A percentile compares a stretch with the other conserved stretches of the same genome.
phyloP scores from a whole-genome alignment of 2,797 vertebrate genomes.

The Molothrus aeneus region DNA sequence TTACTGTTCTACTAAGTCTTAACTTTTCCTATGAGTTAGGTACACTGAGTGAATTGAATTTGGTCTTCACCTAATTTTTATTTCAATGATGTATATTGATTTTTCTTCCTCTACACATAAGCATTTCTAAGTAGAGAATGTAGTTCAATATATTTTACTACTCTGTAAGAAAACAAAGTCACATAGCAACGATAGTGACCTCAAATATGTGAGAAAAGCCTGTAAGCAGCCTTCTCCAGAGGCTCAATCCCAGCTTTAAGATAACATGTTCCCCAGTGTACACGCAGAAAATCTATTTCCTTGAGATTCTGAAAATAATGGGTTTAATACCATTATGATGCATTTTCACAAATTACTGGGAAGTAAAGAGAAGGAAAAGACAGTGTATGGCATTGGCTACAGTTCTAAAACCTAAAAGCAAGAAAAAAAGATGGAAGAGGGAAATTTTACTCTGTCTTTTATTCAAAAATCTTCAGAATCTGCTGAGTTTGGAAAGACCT shows the following conservation, averaged over 20 bases:
- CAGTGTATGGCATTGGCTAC: not conserved
- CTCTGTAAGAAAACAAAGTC: not conserved
- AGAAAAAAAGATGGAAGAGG: not conserved
- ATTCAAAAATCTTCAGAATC: not conserved
- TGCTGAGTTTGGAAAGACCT: not conserved
- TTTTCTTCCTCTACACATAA: not conserved
- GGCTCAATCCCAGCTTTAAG: not conserved
- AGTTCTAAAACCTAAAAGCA: not conserved
- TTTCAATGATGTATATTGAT: not conserved
- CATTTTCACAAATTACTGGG: not conserved
- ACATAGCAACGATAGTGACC: not conserved
- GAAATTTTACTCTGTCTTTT: not conserved
- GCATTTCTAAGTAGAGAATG: not conserved
- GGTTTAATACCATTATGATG: not conserved
- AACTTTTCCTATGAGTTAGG: not conserved
- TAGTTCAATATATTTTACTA: not conserved
- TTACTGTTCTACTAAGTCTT: not conserved
- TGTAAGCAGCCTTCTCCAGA: not conserved
- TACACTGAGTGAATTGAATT: not conserved
- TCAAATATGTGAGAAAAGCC: not conserved
- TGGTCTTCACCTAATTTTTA: not conserved
- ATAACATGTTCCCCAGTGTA: not conserved
- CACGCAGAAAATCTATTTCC: not conserved
- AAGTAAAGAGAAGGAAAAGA: not conserved
- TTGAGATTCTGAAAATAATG: not conserved